Evolutionary conservation across 2,888 invertebrate genomes (phyloP).

Genomic region (Nomada fabriciana): DNA sequence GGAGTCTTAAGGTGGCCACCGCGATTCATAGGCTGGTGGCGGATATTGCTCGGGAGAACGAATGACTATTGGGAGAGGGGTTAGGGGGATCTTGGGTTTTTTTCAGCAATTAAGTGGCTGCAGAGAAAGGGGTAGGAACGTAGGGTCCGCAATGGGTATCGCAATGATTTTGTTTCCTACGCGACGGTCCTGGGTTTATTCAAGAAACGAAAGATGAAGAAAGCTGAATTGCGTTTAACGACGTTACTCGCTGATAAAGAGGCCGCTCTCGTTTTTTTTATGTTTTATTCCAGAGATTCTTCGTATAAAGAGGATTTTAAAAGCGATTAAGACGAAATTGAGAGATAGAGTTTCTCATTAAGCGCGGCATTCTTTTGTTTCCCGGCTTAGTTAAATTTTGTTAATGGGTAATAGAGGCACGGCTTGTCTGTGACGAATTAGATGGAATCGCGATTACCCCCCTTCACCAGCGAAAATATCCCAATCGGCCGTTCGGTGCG

Average conservation of each 20-base stretch:
- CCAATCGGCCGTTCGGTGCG: conserved; percentile 51
- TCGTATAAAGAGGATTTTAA: background rate
- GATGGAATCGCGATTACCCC: conserved; percentile 37
- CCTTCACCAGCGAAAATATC: conserved; percentile 67
- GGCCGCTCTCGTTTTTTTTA: background rate
- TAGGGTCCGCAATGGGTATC: background rate
- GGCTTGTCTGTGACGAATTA: conserved; percentile 16
- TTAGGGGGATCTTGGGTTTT: background rate
- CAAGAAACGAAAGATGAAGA: conserved; percentile 2
- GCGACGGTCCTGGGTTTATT: background rate
- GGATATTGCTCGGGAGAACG: conserved; percentile 2
- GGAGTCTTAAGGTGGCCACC: background rate
- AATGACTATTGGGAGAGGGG: background rate
- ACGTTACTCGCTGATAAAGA: conserved; percentile 9
- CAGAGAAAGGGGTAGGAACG: background rate
- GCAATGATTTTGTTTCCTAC: conserved; percentile 10
- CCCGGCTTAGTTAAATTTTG: background rate
- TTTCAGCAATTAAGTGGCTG: background rate
- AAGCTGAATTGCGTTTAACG: conserved; percentile 14
- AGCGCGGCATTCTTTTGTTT: conserved; percentile 1
- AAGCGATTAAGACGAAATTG: conserved; percentile 11
- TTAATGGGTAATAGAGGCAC: background rate
- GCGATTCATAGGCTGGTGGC: background rate
- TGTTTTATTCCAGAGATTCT: background rate
- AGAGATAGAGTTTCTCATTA: conserved; percentile 21